Conservation (phyloP, 2,113 vertebrate genomes). For the Xyliphius kryptos region DNA sequence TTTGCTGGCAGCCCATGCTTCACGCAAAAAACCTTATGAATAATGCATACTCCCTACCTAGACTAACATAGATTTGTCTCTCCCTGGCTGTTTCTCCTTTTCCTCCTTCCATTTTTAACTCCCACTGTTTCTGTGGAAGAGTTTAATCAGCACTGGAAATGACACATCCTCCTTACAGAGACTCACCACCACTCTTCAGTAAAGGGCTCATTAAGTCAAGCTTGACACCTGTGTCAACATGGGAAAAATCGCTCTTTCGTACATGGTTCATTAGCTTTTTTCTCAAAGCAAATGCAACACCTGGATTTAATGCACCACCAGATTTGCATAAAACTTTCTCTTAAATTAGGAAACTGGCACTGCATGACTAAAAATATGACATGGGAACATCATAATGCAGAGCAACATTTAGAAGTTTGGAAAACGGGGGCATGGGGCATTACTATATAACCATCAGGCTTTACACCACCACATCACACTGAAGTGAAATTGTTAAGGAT, state of each 20-base stretch:
- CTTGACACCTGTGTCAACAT: conserved; percentile 10
- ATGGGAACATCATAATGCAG: neutral
- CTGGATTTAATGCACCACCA: neutral
- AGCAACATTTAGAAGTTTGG: no score
- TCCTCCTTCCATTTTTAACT: conserved; percentile 57
- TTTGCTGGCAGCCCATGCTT: conserved; percentile 62
- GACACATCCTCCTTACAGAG: conserved; percentile 58
- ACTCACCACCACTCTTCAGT: conserved; percentile 16
- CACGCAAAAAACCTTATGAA: conserved; percentile 66
- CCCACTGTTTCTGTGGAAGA: conserved; percentile 63
- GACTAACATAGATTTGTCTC: conserved; percentile 47
- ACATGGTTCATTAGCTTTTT: conserved; percentile 13
- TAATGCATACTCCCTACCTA: conserved; percentile 62
- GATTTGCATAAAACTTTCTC: neutral
- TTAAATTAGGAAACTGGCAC: neutral
- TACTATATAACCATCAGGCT: neutral
- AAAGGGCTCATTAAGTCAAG: conserved; percentile 28
- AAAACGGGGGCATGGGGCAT: no score
- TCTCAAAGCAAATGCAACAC: neutral
- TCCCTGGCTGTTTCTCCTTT: conserved; percentile 50
- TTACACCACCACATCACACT: no score
- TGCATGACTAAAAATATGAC: conserved; percentile 9
- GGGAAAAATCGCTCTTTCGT: conserved; percentile 18
- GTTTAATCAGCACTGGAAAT: conserved; percentile 68
- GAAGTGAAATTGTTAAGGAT: no score